Evolutionary conservation across 2,113 vertebrate species (phyloP), one percentile per base, ranked within the genome.

Genomic region (Aplodontia rufa): DNA sequence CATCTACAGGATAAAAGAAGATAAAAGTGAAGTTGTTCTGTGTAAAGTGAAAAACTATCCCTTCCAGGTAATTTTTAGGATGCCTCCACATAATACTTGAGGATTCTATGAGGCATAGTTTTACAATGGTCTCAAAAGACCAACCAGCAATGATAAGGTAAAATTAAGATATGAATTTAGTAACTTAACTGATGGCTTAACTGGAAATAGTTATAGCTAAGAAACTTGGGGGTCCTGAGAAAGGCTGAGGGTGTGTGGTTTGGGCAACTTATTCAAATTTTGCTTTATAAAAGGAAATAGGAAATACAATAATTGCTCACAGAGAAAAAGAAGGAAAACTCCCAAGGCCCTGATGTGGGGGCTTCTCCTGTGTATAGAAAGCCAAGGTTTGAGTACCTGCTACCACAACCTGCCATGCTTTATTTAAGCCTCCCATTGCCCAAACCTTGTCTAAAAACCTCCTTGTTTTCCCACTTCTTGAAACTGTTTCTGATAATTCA

Each of bases 401-500:
- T 45, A 78, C 30, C 66, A n/a, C 2, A 72, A 40, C n/a, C 78
- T 11, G 2, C 6, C 28, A 83, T 82, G 82, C 28, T 93, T 12
- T 60, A 24, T 75, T 86, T 82, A 90, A 92, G 19, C 8, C 0
- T 66, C 16, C 28, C 28, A 92, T 28, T 91, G 16, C 40, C 30
- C 12, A 74, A 87, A 82, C 24, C 26, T 32, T 82, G 30, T 79
- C 32, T 87, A 62, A 90, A 45, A 94, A 62, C 10, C 42, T 32
- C 11, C 8, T 62, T 42, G 24, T 69, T 89, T 96, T 97, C 4
- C 10, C 62, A 79, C 3, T 89, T 8, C 74, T 74, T 42, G 13
- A 91, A 95, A 74, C 30, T 78, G 53, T 82, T 95, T 82, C 26
- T 17, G 87, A 64, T 84, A 95, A 81, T 71, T 71, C 62, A 62